Conservation (phyloP, 2,797 vertebrate genomes). For the Morelia viridis region DNA sequence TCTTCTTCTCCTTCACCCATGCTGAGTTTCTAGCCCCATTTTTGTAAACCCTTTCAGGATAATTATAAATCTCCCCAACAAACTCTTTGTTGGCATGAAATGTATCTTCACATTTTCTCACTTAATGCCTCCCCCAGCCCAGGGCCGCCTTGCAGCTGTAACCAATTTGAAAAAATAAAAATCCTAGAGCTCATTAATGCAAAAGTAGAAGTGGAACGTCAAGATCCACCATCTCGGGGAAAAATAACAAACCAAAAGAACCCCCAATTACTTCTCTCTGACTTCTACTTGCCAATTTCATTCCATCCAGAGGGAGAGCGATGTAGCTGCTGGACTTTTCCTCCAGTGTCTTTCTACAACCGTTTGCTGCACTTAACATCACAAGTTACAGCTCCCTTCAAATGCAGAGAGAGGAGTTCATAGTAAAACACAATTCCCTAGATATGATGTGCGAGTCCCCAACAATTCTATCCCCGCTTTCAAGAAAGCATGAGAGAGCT, state of each 20-base stretch:
- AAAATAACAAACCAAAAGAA: background rate
- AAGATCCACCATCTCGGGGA: conserved; percentile 15
- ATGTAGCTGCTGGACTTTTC: conserved; percentile 29
- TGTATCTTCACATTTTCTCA: conserved; percentile 18
- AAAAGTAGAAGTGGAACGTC: conserved; percentile 44
- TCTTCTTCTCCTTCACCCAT: conserved; percentile 12
- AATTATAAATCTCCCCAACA: conserved; percentile 45
- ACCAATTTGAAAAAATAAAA: conserved; percentile 4
- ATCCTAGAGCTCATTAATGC: conserved; percentile 42
- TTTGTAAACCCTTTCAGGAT: conserved; percentile 26
- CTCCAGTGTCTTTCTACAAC: background rate
- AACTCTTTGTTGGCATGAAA: conserved; percentile 35
- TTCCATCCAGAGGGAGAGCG: conserved; percentile 42
- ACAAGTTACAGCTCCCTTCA: background rate
- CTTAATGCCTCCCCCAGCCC: conserved; percentile 30
- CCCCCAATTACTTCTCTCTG: background rate
- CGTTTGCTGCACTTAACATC: background rate
- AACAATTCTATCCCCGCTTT: conserved; percentile 40
- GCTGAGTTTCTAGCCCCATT: background rate
- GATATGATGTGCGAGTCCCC: conserved; percentile 41
- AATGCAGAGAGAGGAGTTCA: conserved; percentile 14
- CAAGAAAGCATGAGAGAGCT: conserved; percentile 35
- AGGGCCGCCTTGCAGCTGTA: conserved; percentile 14
- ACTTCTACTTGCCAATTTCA: conserved; percentile 40
- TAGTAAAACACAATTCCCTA: conserved; percentile 48